phyloP scores from a whole-genome alignment of 2,888 invertebrate genomes.

The Rotaria socialis region DNA sequence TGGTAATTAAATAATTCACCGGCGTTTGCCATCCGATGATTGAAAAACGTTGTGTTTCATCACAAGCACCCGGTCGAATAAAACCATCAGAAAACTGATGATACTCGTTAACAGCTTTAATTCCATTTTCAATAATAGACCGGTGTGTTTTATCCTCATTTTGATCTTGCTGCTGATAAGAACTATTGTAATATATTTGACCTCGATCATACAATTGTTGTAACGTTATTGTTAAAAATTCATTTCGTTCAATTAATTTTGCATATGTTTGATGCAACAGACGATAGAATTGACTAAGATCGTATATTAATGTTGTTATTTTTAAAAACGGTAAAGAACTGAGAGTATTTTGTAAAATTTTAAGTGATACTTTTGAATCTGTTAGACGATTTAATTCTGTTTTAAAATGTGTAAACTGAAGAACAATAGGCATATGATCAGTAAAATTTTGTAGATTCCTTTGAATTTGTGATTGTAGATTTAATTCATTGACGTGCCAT shows the following conservation, averaged over 20 bases:
- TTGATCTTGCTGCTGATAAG: not conserved
- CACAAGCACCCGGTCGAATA: slow-evolving; percentile 23
- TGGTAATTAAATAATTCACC: not conserved
- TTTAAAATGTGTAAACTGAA: not conserved
- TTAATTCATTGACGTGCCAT: not conserved
- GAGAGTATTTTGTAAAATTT: not conserved
- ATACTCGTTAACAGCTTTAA: not conserved
- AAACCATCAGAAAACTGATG: not conserved
- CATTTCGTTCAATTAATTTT: not conserved
- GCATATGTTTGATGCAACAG: not conserved
- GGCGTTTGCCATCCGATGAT: not conserved
- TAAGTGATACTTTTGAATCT: not conserved
- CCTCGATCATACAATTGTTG: not conserved
- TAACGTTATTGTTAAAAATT: not conserved
- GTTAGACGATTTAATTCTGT: not conserved
- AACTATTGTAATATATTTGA: not conserved
- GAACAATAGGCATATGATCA: not conserved
- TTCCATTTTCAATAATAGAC: not conserved
- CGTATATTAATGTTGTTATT: not conserved
- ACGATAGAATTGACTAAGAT: slow-evolving; percentile 9
- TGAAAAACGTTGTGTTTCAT: not conserved
- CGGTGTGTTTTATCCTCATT: not conserved
- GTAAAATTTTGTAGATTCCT: not conserved
- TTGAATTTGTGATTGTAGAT: slow-evolving; percentile 28
- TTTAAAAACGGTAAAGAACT: not conserved